Evolutionary conservation across 2,888 invertebrate species (phyloP), one percentile per base, ranked within the genome.

Genomic region (Apotomis capreana): DNA sequence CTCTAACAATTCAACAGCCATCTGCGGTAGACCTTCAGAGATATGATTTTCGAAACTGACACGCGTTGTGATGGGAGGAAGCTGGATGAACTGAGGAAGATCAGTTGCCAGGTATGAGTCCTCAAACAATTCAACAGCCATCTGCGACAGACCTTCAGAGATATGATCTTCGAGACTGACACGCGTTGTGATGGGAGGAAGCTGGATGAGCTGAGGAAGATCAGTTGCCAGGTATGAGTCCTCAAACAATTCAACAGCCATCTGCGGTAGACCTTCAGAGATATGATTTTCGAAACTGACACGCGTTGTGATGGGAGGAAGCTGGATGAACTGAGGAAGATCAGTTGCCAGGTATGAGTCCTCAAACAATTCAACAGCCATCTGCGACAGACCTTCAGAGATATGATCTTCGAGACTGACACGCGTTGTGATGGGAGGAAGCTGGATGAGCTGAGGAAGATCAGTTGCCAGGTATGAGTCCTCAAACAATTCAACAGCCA

Each of bases 201-300:
- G 49, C 87, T 96, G 44, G 95, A 95, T 68, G 95, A 98, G n/a
- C 82, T 99, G 4, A 94, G 99, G 77, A 93, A 96, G 65, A 99
- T 99, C 77, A 94, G 92, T 10, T 99, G 99, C 87, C 94, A 97
- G 91, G 89, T 90, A 73, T 62, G 76, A 15, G 15, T 15, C 15
- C 15, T 15, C 15, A 15, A 15, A 15, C 15, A 15, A 15, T 15
- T 15, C 15, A 15, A 5, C 44, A 8, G 12, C 12, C 26, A 15
- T 9, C 9, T 40, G 15, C 10, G 44, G 51, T 10, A 44, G 44
- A 44, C 44, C 44, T 44, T 44, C 44, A 5, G 44, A 8, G 44
- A 44, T 44, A 44, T 44, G 44, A 44, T 44, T 5, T 44, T 44
- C 8, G 44, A 44, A 2, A 44, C 8, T 8, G 44, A 6, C 8